Percentiles rank a stretch among this genome's conserved stretches.
These are phyloP conservation scores for Exocentrus adspersus DNA, from an alignment of 2,888 invertebrate species.

Conservation along the genomic window DNA sequence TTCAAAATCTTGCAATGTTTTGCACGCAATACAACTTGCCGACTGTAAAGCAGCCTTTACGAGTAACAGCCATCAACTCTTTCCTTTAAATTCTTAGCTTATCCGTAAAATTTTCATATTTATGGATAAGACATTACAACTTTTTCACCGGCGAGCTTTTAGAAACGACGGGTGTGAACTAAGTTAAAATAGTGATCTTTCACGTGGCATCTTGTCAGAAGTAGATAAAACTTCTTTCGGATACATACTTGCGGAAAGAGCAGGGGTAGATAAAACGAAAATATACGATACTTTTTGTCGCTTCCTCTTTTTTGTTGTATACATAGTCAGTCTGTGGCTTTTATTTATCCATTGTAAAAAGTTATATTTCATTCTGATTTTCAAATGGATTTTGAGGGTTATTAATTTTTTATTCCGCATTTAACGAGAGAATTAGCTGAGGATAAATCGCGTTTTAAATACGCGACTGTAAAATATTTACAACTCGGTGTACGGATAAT, in stretches of 20 bases:
- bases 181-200: not conserved
- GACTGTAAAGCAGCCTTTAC: too few relatives aligned
- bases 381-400: conserved; percentile 20
- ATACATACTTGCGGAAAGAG: conserved; percentile 21
- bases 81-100: too few relatives aligned
- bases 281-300: conserved; percentile 19
- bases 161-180: not conserved
- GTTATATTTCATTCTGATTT: conserved; percentile 22
- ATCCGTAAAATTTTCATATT: too few relatives aligned
- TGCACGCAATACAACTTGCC: too few relatives aligned
- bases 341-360: conserved; percentile 19
- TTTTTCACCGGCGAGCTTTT: not conserved
- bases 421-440: conserved; percentile 7
- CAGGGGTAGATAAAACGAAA: conserved; percentile 25
- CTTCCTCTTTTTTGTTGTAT: conserved; percentile 7
- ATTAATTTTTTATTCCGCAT: conserved; percentile 21
- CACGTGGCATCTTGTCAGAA: conserved; percentile 4
- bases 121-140: not conserved
- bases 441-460: not conserved
- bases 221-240: conserved; percentile 17
- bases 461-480: too few relatives aligned
- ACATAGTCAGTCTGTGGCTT: too few relatives aligned
- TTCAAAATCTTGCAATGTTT: too few relatives aligned
- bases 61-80: too few relatives aligned
- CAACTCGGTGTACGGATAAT: too few relatives aligned